A percentile compares a stretch with the other conserved stretches of the same genome.
These are phyloP conservation scores for Muricea muricata DNA, from an alignment of 92 coral and sea anemone genomes.

Conservation along the genomic window DNA sequence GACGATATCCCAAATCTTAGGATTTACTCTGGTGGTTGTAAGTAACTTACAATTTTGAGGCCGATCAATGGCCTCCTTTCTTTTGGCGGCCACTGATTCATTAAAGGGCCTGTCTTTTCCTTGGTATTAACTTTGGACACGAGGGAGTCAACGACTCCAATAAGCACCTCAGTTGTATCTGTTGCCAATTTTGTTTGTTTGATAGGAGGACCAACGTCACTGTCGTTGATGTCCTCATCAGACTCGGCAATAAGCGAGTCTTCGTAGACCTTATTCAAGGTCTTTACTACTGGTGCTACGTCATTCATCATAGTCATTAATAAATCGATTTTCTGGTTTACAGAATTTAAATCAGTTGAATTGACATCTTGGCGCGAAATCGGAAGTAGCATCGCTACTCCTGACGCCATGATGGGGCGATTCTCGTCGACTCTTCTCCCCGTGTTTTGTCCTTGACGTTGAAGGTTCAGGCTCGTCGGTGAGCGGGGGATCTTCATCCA, in stretches of 20 bases:
- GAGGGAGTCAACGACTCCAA: slow-evolving; percentile 48
- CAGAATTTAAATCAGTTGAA: background rate
- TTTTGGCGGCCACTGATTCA: too few species aligned
- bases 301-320: slow-evolving; percentile 58
- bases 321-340: slow-evolving; percentile 35
- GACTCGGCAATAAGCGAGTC: slow-evolving; percentile 25
- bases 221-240: slow-evolving; percentile 35
- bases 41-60: too few species aligned
- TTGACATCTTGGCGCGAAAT: background rate
- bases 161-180: background rate
- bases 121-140: slow-evolving; percentile 28
- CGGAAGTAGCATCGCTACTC: slow-evolving; percentile 4
- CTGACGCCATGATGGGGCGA: background rate
- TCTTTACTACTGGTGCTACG: slow-evolving; percentile 41
- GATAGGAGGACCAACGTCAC: slow-evolving; percentile 18
- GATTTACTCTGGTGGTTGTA: too few species aligned
- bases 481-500: too few species aligned
- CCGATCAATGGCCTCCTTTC: too few species aligned
- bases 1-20: too few species aligned
- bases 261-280: slow-evolving; percentile 40
- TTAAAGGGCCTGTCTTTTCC: slow-evolving; percentile 54
- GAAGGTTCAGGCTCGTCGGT: too few species aligned
- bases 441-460: too few species aligned
- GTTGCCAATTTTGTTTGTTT: slow-evolving; percentile 11
- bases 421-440: too few species aligned